A percentile compares a stretch with the other conserved stretches of the same genome.
Conservation (phyloP, 2,113 vertebrate genomes). For the Oostethus manadensis region DNA sequence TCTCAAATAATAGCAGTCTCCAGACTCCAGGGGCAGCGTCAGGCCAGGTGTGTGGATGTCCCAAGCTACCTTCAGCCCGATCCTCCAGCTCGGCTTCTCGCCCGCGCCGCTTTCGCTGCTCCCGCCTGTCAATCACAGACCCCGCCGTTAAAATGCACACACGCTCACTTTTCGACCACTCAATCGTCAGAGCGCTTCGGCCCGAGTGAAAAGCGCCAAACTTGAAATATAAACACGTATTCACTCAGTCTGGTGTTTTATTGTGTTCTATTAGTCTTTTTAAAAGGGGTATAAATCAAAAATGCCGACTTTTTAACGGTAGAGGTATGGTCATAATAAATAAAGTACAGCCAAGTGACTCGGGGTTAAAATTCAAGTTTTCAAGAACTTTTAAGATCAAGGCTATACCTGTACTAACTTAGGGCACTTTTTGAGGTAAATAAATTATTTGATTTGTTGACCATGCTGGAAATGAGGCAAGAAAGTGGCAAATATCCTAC, state of each 20-base stretch:
- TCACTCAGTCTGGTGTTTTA: constrained; percentile 1
- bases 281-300: background rate
- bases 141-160: constrained; percentile 32
- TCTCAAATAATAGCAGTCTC: constrained; percentile 88
- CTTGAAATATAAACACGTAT: background rate
- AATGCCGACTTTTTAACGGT: background rate
- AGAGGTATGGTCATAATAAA: background rate
- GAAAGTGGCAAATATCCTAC: background rate
- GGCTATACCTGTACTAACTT: background rate
- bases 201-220: background rate
- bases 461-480: background rate
- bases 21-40: constrained; percentile 84
- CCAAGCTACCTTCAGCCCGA: constrained; percentile 95
- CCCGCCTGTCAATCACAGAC: constrained; percentile 55
- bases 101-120: constrained; percentile 73
- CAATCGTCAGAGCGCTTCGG: constrained; percentile 15
- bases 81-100: constrained; percentile 78
- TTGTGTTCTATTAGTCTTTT: background rate
- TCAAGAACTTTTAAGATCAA: background rate
- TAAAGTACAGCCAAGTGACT: background rate
- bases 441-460: too few relatives aligned
- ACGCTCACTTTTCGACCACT: constrained; percentile 27
- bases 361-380: background rate
- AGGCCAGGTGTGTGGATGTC: constrained; percentile 95
- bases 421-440: background rate